Evolutionary conservation across 1,140 invertebrate species (phyloP), one percentile per base, ranked within the genome.

Genomic region (Protaetia brevitarsis): DNA sequence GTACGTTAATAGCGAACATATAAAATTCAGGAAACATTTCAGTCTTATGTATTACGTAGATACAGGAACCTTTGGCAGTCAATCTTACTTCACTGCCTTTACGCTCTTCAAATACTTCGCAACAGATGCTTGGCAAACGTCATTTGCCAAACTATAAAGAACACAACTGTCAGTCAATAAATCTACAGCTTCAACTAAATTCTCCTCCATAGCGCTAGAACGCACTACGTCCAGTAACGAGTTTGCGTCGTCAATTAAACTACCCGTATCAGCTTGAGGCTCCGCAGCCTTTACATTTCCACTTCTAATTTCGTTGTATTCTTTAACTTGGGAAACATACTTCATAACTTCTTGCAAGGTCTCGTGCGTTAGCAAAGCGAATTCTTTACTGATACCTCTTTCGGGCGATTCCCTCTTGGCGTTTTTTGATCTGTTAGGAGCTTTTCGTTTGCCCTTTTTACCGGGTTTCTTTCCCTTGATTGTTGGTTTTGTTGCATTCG

Each of bases 131-230:
- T 66, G 56, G 3, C 60, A 31, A 8, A 68, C 66, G 36, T 68
- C 65, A 51, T 66, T 67, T n/a, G 69, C 63, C 6, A 70, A 36
- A 51, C 69, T 66, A 45, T 69, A 68, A 16, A 72, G 36, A 62
- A 62, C 27, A 62, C 60, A 62, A 36, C n/a, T 34, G 8, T 62
- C 60, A 23, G 60, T 36, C 11, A 62, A 23, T 31, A 62, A 21
- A 21, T 62, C 29, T 4, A 23, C 31, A 11, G 31, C 29, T 21
- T 36, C 10, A 30, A 36, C 27, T 13, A 62, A n/a, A 36, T 62
- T 62, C 11, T 62, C 60, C 36, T 62, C 60, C 57, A 51, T 51
- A 51, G 16, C 26, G 26, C 21, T 51, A 51, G 41, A 51, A 51
- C 41, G 13, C 1, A 51, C 16, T 26, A 51, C 41, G 4, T 2